Conservation (phyloP, 1,140 invertebrate genomes). For the Schlechtendalia chinensis region DNA sequence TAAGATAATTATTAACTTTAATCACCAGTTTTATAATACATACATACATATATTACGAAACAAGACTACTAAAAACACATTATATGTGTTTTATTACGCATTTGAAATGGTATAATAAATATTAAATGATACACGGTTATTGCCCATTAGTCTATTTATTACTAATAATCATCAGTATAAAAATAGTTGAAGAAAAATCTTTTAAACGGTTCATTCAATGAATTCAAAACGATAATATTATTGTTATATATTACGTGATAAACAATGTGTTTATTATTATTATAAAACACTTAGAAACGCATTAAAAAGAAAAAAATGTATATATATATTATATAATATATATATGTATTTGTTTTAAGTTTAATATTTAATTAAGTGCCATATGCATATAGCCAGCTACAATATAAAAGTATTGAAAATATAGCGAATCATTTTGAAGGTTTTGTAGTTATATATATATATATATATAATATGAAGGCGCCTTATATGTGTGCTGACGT, state of each 20-base stretch:
- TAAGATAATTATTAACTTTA: neutral
- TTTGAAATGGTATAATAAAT: constrained; percentile 38
- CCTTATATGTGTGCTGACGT: neutral
- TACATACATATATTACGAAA: neutral
- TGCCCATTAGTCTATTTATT: constrained; percentile 37
- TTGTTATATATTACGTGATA: neutral
- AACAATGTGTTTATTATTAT: neutral
- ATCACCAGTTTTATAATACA: neutral
- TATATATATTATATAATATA: no score
- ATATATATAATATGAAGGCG: neutral
- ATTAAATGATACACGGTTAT: constrained; percentile 31
- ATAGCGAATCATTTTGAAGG: neutral
- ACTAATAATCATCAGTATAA: constrained; percentile 23
- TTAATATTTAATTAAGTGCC: constrained; percentile 14
- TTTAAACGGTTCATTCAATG: neutral
- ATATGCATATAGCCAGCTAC: no score
- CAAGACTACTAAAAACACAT: constrained; percentile 20
- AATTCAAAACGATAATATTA: neutral
- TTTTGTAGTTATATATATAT: neutral
- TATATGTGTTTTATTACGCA: constrained; percentile 27
- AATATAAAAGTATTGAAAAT: no score
- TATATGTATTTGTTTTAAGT: neutral
- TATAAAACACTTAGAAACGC: constrained; percentile 13
- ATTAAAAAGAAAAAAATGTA: no score
- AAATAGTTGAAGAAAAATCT: constrained; percentile 15